Base-by-base conservation (phyloP, 2,888 invertebrate genomes). In the Agrochola litura region DNA sequence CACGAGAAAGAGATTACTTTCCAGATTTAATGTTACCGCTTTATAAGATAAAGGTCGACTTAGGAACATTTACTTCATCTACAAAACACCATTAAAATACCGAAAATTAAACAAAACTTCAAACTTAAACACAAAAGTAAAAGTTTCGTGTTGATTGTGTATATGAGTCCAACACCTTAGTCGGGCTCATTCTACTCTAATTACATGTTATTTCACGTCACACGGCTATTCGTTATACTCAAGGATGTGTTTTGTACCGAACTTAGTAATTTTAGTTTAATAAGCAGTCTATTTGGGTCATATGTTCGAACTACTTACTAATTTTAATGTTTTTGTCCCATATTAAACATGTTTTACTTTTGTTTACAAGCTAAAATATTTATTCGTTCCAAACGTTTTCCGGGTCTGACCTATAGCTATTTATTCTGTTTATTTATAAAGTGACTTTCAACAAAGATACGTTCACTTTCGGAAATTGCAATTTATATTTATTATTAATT, bases 281-380 rank as follows among this genome's bases (percentile, higher is more conserved):
- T 86, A 69, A 82, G 67, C 60, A 56, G 16, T 63, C 14, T 64
- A 83, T 77, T 82, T 64, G 73, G 86, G 85, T 76, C 83, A 77
- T 46, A 68, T 83, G 75, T 79, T 85, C 72, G 60, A 82, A 81
- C 77, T 82, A 86, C 70, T 82, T 79, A 84, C 67, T 82, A 82
- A 75, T 75, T 75, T 80, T 30, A 56, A 81, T 84, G 81, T 86
- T 82, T 85, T 74, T 69, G 64, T 77, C 68, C 58, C 37, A 65
- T 66, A 73, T 77, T 77, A 61, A 73, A 75, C 71, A 78, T 79
- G 73, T 79, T 76, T 68, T 83, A 81, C 71, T 81, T 56, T 68
- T 10, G 16, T 77, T 65, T 49, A 37, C 19, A 22, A 46, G n/a
- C 43, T 82, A 76, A 73, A 86, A 86, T 89, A 89, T 85, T 83